Evolutionary conservation across 2,113 vertebrate species (phyloP).

Genomic region (Sula dactylatra): DNA sequence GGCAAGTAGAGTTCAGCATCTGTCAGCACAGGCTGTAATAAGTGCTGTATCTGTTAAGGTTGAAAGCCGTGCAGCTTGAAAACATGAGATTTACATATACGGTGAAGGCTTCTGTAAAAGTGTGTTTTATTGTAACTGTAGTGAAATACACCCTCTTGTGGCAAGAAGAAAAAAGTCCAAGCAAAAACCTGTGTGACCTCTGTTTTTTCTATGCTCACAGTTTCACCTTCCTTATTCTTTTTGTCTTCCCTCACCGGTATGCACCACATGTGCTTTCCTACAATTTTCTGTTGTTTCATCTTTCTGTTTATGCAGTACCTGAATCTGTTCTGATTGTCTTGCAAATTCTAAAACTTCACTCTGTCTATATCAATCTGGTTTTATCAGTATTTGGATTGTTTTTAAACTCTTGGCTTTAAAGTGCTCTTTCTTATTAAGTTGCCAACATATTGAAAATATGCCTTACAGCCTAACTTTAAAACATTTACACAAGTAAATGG

Average conservation of each 20-base stretch:
- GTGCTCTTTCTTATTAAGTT: neutral
- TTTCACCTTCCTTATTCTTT: neutral
- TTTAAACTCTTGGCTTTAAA: neutral
- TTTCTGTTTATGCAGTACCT: neutral
- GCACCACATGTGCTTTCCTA: neutral
- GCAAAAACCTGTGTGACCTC: neutral
- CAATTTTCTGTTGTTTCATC: neutral
- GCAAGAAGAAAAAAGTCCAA: slow-evolving; percentile 9
- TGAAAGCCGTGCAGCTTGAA: neutral
- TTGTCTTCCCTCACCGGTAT: neutral
- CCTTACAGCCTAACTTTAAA: neutral
- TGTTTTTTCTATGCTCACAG: neutral
- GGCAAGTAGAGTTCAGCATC: neutral
- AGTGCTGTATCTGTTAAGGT: neutral
- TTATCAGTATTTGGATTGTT: neutral
- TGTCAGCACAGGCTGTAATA: neutral
- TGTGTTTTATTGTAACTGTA: neutral
- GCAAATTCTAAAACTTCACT: neutral
- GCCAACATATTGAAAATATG: neutral
- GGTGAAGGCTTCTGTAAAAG: neutral
- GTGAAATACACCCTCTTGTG: slow-evolving; percentile 65
- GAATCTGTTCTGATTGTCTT: neutral
- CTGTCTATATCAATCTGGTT: neutral
- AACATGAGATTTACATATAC: neutral
- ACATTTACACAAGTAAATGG: neutral